Percentiles rank a stretch among this genome's conserved stretches.
These are phyloP conservation scores for Syngnathus typhle DNA, from an alignment of 2,113 vertebrate genomes.

Conservation along the genomic window DNA sequence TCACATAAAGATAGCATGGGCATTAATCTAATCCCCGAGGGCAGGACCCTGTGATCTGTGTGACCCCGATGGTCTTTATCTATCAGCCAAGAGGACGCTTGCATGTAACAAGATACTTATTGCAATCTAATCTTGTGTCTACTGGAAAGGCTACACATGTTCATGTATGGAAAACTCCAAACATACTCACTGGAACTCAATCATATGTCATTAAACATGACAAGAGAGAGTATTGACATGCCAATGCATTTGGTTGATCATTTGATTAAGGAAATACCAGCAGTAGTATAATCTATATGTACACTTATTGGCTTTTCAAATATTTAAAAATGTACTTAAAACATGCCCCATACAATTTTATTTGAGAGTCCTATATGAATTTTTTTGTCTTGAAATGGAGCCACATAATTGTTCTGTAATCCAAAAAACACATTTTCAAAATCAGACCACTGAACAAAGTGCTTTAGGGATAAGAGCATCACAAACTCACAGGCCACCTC, in stretches of 20 bases:
- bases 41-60: conserved; percentile 33
- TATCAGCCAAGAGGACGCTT: conserved; percentile 26
- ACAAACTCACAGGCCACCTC: conserved; percentile 22
- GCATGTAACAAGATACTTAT: conserved; percentile 34
- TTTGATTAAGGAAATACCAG: not conserved
- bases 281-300: too few species aligned
- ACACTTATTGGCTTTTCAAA: too few species aligned
- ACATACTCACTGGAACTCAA: conserved; percentile 2
- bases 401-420: not conserved
- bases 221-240: not conserved
- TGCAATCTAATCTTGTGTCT: conserved; percentile 40
- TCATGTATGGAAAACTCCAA: conserved; percentile 19
- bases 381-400: not conserved
- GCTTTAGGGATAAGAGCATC: conserved; percentile 19
- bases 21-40: conserved; percentile 31
- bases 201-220: not conserved
- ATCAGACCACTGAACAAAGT: conserved; percentile 6
- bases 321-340: too few species aligned
- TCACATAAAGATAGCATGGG: conserved; percentile 27
- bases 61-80: conserved; percentile 33
- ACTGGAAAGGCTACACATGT: conserved; percentile 21
- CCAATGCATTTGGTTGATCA: not conserved
- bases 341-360: too few species aligned
- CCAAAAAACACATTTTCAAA: not conserved
- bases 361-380: not conserved